These are phyloP conservation scores for Psittacula cyanocephala DNA, from an alignment of 2,113 vertebrate genomes.

Conservation along the genomic window DNA sequence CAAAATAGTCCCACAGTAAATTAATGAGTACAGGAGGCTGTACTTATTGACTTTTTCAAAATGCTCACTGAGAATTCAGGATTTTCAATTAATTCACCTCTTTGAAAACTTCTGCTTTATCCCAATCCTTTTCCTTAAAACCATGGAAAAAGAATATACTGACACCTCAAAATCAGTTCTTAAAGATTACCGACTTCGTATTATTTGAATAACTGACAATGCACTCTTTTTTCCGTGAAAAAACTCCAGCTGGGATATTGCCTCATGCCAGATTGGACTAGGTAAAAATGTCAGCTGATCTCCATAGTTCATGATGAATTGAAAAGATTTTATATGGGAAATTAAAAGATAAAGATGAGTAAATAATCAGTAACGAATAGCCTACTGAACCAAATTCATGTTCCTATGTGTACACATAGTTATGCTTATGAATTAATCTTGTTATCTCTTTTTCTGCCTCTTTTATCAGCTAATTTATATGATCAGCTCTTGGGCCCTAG, in stretches of 20 bases:
- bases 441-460: neutral
- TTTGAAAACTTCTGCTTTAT: neutral
- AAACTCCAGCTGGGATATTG: slow-evolving; percentile 4
- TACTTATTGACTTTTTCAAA: neutral
- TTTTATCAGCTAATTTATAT: slow-evolving; percentile 5
- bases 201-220: neutral
- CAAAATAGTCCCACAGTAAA: neutral
- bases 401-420: neutral
- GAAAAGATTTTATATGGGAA: neutral
- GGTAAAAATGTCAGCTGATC: slow-evolving; percentile 2
- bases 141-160: neutral
- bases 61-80: neutral
- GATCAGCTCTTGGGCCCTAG: neutral
- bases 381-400: neutral
- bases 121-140: neutral
- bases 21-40: neutral
- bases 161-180: neutral
- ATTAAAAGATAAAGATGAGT: slow-evolving; percentile 42
- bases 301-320: neutral
- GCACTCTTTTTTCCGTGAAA: neutral
- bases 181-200: neutral
- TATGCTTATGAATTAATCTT: neutral
- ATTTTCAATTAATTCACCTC: neutral
- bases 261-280: neutral
- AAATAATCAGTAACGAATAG: neutral